A percentile compares a stretch with the other conserved stretches of the same genome.
These are phyloP conservation scores for Helicoverpa zea DNA, from an alignment of 1,140 invertebrate species.

Conservation along the genomic window DNA sequence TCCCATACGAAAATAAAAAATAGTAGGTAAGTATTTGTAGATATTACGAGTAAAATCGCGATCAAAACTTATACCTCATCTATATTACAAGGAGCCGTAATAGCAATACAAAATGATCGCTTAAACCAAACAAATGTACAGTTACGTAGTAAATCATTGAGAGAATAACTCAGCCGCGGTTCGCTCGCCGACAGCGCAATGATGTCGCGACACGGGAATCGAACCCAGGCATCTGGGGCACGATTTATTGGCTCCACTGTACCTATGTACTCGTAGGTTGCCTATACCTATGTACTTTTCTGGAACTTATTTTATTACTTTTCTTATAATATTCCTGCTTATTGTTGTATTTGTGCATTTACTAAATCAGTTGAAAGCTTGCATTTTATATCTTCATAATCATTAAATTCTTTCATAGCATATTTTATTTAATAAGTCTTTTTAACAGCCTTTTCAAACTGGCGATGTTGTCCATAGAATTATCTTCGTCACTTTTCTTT, in stretches of 20 bases:
- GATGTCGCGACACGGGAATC: conserved; percentile 53
- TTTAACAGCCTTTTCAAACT: no score
- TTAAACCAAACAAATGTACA: conserved; percentile 29
- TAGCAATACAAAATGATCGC: conserved; percentile 16
- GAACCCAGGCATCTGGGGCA: conserved; percentile 44
- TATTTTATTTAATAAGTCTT: no score
- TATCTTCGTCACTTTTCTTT: no score
- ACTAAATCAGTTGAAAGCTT: no score
- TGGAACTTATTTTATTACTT: no score
- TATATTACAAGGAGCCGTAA: neutral
- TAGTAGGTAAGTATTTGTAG: neutral
- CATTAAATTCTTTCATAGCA: no score
- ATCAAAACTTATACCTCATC: no score
- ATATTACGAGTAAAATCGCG: neutral
- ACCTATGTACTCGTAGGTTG: neutral
- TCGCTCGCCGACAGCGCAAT: conserved; percentile 49
- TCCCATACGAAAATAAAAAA: no score
- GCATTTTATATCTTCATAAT: no score
- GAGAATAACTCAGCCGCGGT: conserved; percentile 38
- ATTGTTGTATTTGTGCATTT: no score
- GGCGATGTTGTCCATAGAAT: no score
- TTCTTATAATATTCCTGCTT: no score
- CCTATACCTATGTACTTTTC: neutral
- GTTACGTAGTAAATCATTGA: conserved; percentile 44
- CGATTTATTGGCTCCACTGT: conserved; percentile 44